A percentile compares a stretch with the other conserved stretches of the same genome.
phyloP scores from a whole-genome alignment of 2,888 invertebrate species.

The Catocala fraxini region DNA sequence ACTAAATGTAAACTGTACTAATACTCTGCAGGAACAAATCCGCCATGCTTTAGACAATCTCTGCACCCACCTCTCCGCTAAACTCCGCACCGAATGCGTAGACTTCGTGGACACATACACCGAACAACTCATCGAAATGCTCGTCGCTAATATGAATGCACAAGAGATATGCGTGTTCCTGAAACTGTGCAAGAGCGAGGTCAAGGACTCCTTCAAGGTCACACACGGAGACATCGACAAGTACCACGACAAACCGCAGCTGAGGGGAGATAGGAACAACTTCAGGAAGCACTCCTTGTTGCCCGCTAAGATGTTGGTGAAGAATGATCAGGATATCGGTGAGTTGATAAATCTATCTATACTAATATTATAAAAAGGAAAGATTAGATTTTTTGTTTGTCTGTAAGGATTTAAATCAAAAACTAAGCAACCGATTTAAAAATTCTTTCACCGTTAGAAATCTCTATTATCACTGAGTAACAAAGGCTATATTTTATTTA shows the following conservation, averaged over 20 bases:
- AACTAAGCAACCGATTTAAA: no score
- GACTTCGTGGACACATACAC: conserved; percentile 93
- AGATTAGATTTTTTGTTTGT: no score
- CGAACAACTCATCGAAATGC: conserved; percentile 92
- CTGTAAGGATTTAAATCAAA: no score
- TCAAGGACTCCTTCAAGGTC: conserved; percentile 66
- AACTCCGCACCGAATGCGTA: conserved; percentile 90
- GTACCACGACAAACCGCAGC: conserved; percentile 72
- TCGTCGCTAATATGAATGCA: conserved; percentile 90
- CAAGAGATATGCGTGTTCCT: conserved; percentile 92
- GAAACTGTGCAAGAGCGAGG: conserved; percentile 89
- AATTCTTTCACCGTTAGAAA: no score
- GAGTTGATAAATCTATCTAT: conserved; percentile 45
- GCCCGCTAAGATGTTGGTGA: conserved; percentile 69
- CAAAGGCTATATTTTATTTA: no score
- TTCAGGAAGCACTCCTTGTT: conserved; percentile 64
- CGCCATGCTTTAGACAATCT: conserved; percentile 90
- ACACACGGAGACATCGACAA: conserved; percentile 65
- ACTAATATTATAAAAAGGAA: no score
- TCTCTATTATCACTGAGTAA: no score
- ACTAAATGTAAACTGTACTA: no score
- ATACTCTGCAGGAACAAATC: conserved; percentile 88
- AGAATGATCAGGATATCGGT: conserved; percentile 70
- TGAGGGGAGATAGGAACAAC: conserved; percentile 77
- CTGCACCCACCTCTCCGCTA: conserved; percentile 90